Evolutionary conservation across 1,140 invertebrate genomes (phyloP), one percentile per base, ranked within the genome.

Genomic region (Calephelis nemesis): DNA sequence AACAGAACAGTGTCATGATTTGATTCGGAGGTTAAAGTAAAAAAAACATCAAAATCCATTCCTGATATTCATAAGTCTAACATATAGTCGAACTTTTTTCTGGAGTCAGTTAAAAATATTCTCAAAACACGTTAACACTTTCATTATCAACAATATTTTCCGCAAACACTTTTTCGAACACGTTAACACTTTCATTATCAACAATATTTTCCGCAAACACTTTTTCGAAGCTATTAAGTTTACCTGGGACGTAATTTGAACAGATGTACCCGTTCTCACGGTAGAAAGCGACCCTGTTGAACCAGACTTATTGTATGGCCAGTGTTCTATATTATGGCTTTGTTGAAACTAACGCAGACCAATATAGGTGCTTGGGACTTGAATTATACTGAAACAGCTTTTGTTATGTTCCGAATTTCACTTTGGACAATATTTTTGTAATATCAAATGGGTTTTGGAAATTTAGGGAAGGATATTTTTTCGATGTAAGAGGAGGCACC

Each of bases 261-360:
- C 87, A 89, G 82, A 74, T 89, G 87, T 78, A 49, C 69, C 63
- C 66, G 72, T 87, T 87, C 87, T 70, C 87, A 86, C 83, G 80
- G 52, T 47, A 70, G 72, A 81, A 78, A 82, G 76, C 76, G 65
- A 75, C 67, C 74, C 69, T 63, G 65, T 66, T 66, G 68, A 52
- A 72, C 67, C 48, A 72, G 66, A 75, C 65, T 72, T 68, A 72
- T 71, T 76, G 73, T 76, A 65, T 67, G 64, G 15, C 60, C 73
- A 68, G 72, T 73, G 70, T 72, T 69, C 68, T 73, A 48, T 72
- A 71, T 74, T 72, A 71, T 74, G 52, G 69, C 69, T 71, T 71
- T 74, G 68, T 72, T 72, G 68, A 71, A 74, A 69, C n/a, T 75
- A 68, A 50, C 65, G 52, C 62, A 62, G 42, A 65, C 65, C 54